Evolutionary conservation across 2,888 invertebrate genomes (phyloP), one percentile per base, ranked within the genome.

Genomic region (Aspidiotus rigidus): DNA sequence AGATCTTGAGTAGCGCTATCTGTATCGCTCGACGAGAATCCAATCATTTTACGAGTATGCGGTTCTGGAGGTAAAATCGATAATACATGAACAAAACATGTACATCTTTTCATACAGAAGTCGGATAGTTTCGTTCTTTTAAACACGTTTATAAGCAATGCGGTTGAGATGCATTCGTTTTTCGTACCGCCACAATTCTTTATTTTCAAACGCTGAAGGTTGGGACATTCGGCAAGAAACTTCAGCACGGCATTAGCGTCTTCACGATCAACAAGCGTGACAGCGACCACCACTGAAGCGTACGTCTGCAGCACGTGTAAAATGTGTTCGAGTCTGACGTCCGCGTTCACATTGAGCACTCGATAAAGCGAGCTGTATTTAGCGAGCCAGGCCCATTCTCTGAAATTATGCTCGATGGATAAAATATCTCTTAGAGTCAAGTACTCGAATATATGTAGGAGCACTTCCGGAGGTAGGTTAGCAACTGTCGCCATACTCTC

Each of bases 11-110:
- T 66, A 8, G 66, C 66, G 49, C 66, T 66, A 56, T 57, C 59
- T 13, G 66, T 59, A 16, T 13, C 66, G 17, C 56, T 60, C 13
- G 66, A 66, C 44, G 66, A 66, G 15, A 66, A 66, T 1, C 66
- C 66, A n/a, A 66, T 17, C 66, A 66, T 66, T 49, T 66, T 66
- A 17, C 66, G 57, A 15, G 44, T 60, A 39, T n/a, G 39, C 7
- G 66, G 66, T 15, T 66, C 66, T 15, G 66, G 66, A 11, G 66
- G 66, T 60, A 66, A 41, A 59, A 66, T 66, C n/a, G 66, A 66
- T 15, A 66, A 40, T 39, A 66, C 66, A 53, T 66, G 66, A 28
- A 66, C 66, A 13, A 66, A 66, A 28, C 66, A 66, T 16, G 59
- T 66, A 17, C 66, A 66, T 2, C 39, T 41, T 49, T 66, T 59